Base-by-base conservation (phyloP, 2,113 vertebrate genomes). In the Tachycineta bicolor region DNA sequence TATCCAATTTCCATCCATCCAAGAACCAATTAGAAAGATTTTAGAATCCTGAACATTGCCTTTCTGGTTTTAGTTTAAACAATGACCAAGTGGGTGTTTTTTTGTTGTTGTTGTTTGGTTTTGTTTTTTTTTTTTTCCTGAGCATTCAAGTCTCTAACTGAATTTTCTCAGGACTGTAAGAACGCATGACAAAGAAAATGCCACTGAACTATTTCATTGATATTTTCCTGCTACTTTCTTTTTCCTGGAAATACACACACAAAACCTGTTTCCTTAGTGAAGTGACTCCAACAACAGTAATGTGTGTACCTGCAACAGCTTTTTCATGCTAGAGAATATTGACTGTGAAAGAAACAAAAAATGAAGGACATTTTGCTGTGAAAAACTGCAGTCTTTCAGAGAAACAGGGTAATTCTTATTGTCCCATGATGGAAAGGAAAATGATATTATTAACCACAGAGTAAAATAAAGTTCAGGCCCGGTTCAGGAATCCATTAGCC, bases 151-250 rank as follows among this genome's bases (percentile, higher is more conserved):
- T 70, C 49, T 10, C 13, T 76, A 73, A 90, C 46, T 26, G 55
- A 81, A 81, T 85, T 96, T 96, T 87, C 86, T 88, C 29, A 50
- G 89, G 43, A 89, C 43, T 88, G 24, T 34, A 75, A 81, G 26
- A 9, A 75, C 18, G 39, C 70, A 83, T 49, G 63, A 71, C 85
- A 96, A 90, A 81, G 17, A 70, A 58, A 88, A 74, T 69, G 21
- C 56, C 86, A 73, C n/a, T 83, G 69, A 95, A 84, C 44, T 78
- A 78, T 83, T 96, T 96, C 44, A 93, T 73, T 94, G 89, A 84
- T 34, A 79, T 55, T 94, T 89, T 78, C 77, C 69, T 85, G 41
- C 37, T 93, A 37, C 19, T 70, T 91, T 75, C 15, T 77, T 91
- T 95, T 73, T 56, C 52, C 70, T 92, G 37, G 44, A 68, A 96